Percentiles rank a stretch among this genome's conserved stretches.
These are phyloP conservation scores for Enteromius trimaculatus DNA, from an alignment of 2,797 vertebrate genomes.

Conservation along the genomic window DNA sequence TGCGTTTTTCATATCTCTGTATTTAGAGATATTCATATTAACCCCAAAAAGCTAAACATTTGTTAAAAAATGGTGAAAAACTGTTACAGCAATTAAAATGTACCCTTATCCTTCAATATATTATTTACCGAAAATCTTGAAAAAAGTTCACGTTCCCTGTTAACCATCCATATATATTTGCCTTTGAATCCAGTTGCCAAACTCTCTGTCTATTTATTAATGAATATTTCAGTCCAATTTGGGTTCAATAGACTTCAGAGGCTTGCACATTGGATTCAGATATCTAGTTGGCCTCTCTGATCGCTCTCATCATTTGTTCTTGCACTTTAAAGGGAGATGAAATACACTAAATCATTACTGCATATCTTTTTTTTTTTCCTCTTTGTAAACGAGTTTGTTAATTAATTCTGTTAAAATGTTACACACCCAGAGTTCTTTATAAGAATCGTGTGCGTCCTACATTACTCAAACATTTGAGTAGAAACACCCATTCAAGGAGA, in stretches of 20 bases:
- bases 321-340: conserved; percentile 26
- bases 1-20: neutral
- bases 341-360: conserved; percentile 15
- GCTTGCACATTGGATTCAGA: conserved; percentile 14
- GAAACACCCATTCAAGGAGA: neutral
- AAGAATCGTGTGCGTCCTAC: neutral
- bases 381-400: conserved; percentile 21
- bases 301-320: conserved; percentile 19
- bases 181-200: neutral
- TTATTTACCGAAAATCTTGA: neutral
- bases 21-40: neutral
- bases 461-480: conserved; percentile 5
- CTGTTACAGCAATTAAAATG: neutral
- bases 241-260: conserved; percentile 13
- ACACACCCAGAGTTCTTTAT: neutral
- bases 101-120: neutral
- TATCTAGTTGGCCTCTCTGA: conserved; percentile 12
- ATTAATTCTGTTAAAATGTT: conserved; percentile 30
- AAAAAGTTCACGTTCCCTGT: neutral
- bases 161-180: neutral
- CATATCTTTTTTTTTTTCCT: neutral
- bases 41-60: neutral
- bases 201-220: conserved; percentile 30
- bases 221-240: conserved; percentile 25
- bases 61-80: neutral